These are phyloP conservation scores for Tokudaia muenninki DNA, from an alignment of 2,797 vertebrate species.

Conservation along the genomic window DNA sequence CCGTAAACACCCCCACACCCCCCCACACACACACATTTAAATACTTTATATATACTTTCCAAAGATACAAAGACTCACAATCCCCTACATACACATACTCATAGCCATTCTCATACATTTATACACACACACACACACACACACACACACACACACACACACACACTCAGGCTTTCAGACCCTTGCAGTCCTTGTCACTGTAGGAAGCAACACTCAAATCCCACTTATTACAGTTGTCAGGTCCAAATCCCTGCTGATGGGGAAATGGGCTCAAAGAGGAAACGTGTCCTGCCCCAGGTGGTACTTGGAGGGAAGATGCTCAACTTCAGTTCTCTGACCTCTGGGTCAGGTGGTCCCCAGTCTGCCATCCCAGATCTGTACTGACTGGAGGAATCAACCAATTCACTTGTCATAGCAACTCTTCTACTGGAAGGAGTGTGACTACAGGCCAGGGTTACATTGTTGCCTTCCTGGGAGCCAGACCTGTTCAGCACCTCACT, in stretches of 20 bases:
- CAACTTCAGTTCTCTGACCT: background rate
- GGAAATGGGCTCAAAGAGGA: background rate
- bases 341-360: background rate
- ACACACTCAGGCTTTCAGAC: background rate
- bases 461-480: background rate
- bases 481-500: background rate
- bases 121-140: background rate
- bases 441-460: background rate
- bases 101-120: background rate
- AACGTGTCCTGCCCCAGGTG: background rate
- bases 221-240: background rate
- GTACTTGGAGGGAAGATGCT: background rate
- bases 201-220: constrained; percentile 28
- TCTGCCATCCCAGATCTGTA: background rate
- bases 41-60: background rate
- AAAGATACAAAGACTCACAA: background rate
- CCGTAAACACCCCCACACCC: background rate
- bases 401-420: background rate
- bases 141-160: background rate
- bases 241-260: background rate
- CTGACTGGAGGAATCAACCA: background rate
- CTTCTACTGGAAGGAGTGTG: fast-evolving
- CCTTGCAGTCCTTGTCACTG: background rate
- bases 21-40: background rate
- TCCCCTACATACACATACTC: background rate